These are phyloP conservation scores for Oasisia sp. DNA, from an alignment of 2,888 invertebrate species.

Conservation along the genomic window DNA sequence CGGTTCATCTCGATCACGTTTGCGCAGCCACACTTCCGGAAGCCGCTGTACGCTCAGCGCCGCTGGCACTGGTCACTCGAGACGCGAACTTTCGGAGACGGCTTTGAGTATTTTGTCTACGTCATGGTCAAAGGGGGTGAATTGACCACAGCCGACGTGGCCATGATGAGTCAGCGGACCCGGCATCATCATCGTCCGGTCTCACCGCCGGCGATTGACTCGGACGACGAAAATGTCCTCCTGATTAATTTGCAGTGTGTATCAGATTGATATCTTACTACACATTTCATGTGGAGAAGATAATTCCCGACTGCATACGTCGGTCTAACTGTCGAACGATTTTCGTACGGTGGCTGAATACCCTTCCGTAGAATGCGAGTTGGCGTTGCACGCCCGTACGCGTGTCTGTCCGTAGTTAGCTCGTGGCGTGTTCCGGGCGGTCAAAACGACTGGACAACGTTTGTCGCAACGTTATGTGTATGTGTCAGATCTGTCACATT, in stretches of 20 bases:
- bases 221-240: conserved; percentile 75
- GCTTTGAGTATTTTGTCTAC: conserved; percentile 47
- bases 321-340: not conserved
- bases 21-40: conserved; percentile 67
- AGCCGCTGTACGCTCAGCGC: conserved; percentile 51
- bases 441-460: not conserved
- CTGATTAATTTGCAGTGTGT: not conserved
- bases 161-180: conserved; percentile 18
- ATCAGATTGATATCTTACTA: not conserved
- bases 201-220: conserved; percentile 14
- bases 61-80: conserved; percentile 49
- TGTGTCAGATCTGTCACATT: not conserved
- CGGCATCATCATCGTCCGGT: not conserved
- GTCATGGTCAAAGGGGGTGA: conserved; percentile 48
- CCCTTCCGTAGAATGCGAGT: not conserved
- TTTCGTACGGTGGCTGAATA: not conserved
- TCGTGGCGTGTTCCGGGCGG: not conserved
- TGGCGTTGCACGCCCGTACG: not conserved
- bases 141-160: conserved; percentile 34
- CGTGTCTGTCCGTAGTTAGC: not conserved
- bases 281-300: not conserved
- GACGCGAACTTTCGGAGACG: conserved; percentile 50
- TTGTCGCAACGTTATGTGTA: not conserved
- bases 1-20: conserved; percentile 66
- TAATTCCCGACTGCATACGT: not conserved